A percentile compares a stretch with the other conserved stretches of the same genome.
Conservation (phyloP, 2,113 vertebrate genomes). For the Spheniscus mendiculus region DNA sequence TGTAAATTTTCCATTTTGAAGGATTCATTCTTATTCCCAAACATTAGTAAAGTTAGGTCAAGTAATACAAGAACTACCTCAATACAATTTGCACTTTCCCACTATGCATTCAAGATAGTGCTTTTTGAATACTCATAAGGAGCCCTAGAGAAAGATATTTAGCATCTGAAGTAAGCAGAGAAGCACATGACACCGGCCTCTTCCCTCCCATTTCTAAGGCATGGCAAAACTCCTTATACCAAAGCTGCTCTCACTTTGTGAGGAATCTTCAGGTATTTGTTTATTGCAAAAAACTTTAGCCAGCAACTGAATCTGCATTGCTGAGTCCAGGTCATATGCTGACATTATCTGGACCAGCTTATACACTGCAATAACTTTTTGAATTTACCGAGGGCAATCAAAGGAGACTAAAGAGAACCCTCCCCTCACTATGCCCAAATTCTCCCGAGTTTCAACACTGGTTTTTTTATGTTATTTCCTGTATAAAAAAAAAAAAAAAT, state of each 20-base stretch:
- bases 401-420: neutral
- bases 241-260: neutral
- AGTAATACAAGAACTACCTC: neutral
- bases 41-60: neutral
- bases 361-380: neutral
- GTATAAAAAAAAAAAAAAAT: neutral
- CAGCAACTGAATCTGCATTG: neutral
- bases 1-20: neutral
- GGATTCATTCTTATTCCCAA: neutral
- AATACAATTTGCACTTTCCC: neutral
- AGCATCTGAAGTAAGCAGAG: neutral
- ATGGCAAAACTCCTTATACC: neutral
- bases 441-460: neutral
- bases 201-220: neutral
- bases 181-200: neutral
- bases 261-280: neutral
- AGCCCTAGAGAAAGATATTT: neutral
- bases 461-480: neutral
- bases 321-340: neutral
- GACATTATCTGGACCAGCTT: neutral
- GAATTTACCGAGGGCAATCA: neutral
- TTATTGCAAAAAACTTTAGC: neutral
- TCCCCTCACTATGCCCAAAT: fast-evolving
- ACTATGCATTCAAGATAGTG: neutral
- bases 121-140: neutral